phyloP scores from a whole-genome alignment of 2,888 invertebrate genomes.

The Papilio demoleus region DNA sequence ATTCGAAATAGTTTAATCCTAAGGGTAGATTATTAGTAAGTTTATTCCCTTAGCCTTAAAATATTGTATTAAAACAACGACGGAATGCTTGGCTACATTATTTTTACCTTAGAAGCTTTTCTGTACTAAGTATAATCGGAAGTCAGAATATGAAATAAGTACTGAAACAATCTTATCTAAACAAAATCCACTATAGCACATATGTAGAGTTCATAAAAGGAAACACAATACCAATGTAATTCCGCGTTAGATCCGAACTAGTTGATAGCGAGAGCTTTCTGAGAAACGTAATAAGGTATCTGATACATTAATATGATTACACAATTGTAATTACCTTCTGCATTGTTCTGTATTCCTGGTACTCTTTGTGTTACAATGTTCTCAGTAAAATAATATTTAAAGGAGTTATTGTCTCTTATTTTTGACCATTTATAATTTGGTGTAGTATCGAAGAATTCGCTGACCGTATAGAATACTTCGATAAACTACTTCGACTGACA shows the following conservation, averaged over 20 bases:
- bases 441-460: no score
- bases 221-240: slow-evolving; percentile 17
- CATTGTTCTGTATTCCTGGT: slow-evolving; percentile 3
- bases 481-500: no score
- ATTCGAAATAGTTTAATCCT: no score
- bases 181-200: background rate
- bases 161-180: background rate
- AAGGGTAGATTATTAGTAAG: no score
- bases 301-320: slow-evolving; percentile 24
- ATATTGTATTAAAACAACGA: no score
- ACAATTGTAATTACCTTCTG: slow-evolving; percentile 12
- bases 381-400: background rate
- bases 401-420: no score
- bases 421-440: no score
- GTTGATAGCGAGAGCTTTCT: slow-evolving; percentile 8
- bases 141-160: background rate
- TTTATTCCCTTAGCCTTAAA: no score
- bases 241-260: slow-evolving; percentile 9
- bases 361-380: background rate
- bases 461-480: no score
- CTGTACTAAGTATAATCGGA: no score
- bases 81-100: no score
- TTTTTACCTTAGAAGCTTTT: background rate
- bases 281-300: slow-evolving; percentile 21
- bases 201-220: background rate